A percentile compares a stretch with the other conserved stretches of the same genome.
Evolutionary conservation across 2,113 vertebrate species (phyloP).

Genomic region (Chaetops frenatus): DNA sequence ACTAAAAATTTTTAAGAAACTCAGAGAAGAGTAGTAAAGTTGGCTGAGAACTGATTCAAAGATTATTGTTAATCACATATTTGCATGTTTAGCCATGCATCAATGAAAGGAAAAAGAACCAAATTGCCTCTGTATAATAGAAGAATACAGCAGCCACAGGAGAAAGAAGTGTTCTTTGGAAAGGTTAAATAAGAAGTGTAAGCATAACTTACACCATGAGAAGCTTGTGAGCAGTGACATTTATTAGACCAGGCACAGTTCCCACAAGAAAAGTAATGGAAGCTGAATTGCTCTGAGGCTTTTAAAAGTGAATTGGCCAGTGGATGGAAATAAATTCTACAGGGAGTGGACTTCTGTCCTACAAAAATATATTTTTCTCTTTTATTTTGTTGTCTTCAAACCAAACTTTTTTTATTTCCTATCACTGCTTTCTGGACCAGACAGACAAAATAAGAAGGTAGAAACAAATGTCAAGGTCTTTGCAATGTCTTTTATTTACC

Average conservation of each 20-base stretch:
- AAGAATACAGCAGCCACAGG: neutral
- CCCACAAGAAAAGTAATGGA: neutral
- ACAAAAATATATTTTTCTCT: neutral
- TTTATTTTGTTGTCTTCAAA: neutral
- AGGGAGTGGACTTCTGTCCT: neutral
- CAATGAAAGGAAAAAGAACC: neutral
- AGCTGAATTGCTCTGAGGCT: neutral
- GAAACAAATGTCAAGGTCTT: neutral
- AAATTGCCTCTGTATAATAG: neutral
- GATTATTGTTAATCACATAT: neutral
- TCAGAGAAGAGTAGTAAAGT: neutral
- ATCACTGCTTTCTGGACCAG: neutral
- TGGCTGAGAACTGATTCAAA: neutral
- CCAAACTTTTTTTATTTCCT: neutral
- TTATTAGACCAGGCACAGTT: neutral
- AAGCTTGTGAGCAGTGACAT: neutral
- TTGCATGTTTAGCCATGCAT: neutral
- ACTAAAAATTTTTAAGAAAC: neutral
- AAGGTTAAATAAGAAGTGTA: neutral
- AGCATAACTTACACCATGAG: neutral
- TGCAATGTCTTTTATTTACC: neutral
- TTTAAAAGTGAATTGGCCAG: neutral
- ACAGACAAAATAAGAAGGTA: neutral
- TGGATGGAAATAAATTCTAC: neutral
- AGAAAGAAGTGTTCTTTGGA: neutral